phyloP scores from a whole-genome alignment of 2,888 invertebrate genomes.

The Penaeus monodon region DNA sequence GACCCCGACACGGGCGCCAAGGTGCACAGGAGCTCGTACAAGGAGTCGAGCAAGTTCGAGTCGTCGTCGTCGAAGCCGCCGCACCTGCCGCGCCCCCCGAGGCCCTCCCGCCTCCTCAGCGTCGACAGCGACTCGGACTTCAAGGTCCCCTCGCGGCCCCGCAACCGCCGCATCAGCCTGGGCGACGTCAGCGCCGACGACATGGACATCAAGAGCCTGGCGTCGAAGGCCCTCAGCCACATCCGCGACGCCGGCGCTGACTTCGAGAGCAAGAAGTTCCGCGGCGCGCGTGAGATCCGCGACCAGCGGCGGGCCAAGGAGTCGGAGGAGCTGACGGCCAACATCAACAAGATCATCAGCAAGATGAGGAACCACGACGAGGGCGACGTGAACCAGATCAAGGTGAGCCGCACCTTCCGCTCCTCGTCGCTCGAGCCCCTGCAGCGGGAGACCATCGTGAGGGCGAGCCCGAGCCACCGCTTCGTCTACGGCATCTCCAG shows the following conservation, averaged over 20 bases:
- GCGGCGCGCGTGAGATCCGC: slow-evolving; percentile 35
- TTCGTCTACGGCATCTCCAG: slow-evolving; percentile 36
- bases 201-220: no score
- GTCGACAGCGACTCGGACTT: slow-evolving; percentile 35
- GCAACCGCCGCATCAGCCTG: slow-evolving; percentile 32
- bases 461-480: slow-evolving; percentile 8
- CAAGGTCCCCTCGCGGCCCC: slow-evolving; percentile 21
- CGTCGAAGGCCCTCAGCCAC: slow-evolving; percentile 12
- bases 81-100: slow-evolving; percentile 26
- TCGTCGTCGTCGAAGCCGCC: slow-evolving; percentile 47
- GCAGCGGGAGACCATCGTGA: slow-evolving; percentile 6
- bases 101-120: slow-evolving; percentile 45
- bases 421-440: slow-evolving; percentile 24
- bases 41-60: slow-evolving; percentile 40
- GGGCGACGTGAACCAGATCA: slow-evolving; percentile 22
- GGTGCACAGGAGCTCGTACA: slow-evolving; percentile 43
- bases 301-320: slow-evolving; percentile 36
- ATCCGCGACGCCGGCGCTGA: slow-evolving; percentile 21
- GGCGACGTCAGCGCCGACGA: slow-evolving; percentile 22
- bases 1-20: slow-evolving; percentile 38
- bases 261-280: slow-evolving; percentile 30
- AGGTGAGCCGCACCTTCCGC: slow-evolving; percentile 28
- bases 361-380: slow-evolving; percentile 55
- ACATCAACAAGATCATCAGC: slow-evolving; percentile 55
- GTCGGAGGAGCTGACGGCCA: slow-evolving; percentile 50